Conservation (phyloP, 2,888 invertebrate genomes). For the Vandiemenella viatica region DNA sequence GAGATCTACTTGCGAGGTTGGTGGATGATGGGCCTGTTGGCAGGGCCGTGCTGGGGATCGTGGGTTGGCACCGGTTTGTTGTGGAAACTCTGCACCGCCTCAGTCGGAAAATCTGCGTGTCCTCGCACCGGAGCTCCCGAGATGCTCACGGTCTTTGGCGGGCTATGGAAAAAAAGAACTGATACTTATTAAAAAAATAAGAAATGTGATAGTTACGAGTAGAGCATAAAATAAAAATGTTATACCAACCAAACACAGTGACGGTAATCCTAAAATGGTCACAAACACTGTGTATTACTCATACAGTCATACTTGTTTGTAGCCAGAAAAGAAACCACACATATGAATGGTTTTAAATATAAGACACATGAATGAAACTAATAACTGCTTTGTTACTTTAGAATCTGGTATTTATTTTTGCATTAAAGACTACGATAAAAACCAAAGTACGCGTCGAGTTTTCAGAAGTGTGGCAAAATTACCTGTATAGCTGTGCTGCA, state of each 20-base stretch:
- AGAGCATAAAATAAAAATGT: slow-evolving; percentile 3
- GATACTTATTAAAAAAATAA: too few relatives aligned
- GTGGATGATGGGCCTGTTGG: slow-evolving; percentile 51
- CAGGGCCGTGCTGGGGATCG: slow-evolving; percentile 37
- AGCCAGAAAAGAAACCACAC: too few relatives aligned
- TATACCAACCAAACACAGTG: slow-evolving; percentile 2
- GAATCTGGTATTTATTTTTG: too few relatives aligned
- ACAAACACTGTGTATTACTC: too few relatives aligned
- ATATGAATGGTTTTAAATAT: too few relatives aligned
- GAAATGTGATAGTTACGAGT: not conserved
- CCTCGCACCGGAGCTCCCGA: slow-evolving; percentile 68
- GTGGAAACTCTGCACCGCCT: slow-evolving; percentile 70
- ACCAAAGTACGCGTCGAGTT: too few relatives aligned
- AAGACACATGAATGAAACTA: too few relatives aligned
- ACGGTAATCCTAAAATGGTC: slow-evolving; percentile 4
- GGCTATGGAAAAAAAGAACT: slow-evolving; percentile 39
- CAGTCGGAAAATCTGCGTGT: slow-evolving; percentile 75
- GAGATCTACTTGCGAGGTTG: slow-evolving; percentile 75
- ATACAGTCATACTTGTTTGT: too few relatives aligned
- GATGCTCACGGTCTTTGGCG: slow-evolving; percentile 57
- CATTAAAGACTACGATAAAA: too few relatives aligned
- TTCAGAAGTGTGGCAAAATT: too few relatives aligned
- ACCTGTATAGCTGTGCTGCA: too few relatives aligned
- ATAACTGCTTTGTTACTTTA: too few relatives aligned
- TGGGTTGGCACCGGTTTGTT: slow-evolving; percentile 61